Evolutionary conservation across 1,140 invertebrate species (phyloP).

Genomic region (Bombus pascuorum): DNA sequence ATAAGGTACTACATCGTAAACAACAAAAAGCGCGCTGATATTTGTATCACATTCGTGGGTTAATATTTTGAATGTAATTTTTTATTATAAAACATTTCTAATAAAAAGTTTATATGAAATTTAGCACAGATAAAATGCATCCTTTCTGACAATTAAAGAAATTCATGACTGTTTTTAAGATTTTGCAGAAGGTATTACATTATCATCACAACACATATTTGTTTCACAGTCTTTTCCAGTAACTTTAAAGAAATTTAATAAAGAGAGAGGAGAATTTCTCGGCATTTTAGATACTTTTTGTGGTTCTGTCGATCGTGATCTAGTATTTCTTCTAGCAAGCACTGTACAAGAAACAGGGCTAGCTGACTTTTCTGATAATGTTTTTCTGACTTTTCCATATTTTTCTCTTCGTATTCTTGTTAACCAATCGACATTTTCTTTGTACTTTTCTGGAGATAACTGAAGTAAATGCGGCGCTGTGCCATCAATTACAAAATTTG

Average conservation of each 20-base stretch:
- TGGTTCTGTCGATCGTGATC: conserved; percentile 75
- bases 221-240: conserved; percentile 64
- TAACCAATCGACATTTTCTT: conserved; percentile 88
- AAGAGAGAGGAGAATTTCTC: conserved; percentile 66
- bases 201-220: conserved; percentile 40
- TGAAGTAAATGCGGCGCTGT: conserved; percentile 88
- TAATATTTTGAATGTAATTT: neutral
- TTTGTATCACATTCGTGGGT: neutral
- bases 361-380: conserved; percentile 56
- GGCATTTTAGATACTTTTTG: conserved; percentile 62
- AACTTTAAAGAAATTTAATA: conserved; percentile 73
- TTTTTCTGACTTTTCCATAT: conserved; percentile 61
- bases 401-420: conserved; percentile 86
- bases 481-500: conserved; percentile 89
- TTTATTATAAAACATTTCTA: neutral
- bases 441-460: conserved; percentile 87
- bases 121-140: conserved; percentile 11
- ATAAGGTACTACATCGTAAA: conserved; percentile 32
- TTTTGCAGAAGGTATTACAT: conserved; percentile 32
- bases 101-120: neutral
- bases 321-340: conserved; percentile 65
- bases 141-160: neutral
- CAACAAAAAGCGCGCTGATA: conserved; percentile 19
- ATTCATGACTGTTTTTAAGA: conserved; percentile 1
- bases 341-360: conserved; percentile 66